Base-by-base conservation (phyloP, 1,140 invertebrate species). In the Palaemon carinicauda region DNA sequence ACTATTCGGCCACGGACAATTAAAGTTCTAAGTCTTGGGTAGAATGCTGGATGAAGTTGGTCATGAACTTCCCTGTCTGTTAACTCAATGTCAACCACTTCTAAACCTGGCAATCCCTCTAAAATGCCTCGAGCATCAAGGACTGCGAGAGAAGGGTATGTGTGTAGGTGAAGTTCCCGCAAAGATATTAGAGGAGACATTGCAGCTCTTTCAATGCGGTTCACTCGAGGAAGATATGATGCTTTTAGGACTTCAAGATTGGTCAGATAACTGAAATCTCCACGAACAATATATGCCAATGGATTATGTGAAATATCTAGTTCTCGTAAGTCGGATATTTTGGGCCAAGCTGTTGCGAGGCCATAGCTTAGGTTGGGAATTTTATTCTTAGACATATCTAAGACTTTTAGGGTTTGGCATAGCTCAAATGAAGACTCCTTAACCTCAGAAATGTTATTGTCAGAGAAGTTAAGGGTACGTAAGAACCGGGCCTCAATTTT, bases 401-500 rank as follows among this genome's bases (percentile, higher is more conserved):
- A 90, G 0, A 92, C 93, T 90, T 96, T 95, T 17, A 98, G 90
- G 60, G 97, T 92, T 4, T 95, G 96, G 0, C 96, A 94, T 17
- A 96, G 92, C 87, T 96, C 94, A 90, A 98, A 95, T 1, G 94
- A 93, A 81, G 93, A 93, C 9, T 94, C 92, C 21, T 93, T 92
- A 10, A 98, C 91, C 52, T 93, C 92, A 0, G 92, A 92, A 33
- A 98, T 94, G 69, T 94, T 93, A 90, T 98, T 98, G 41, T 93
- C 91, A 0, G 96, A 97, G 10, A 98, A 90, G 92, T 98, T 97
- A n/a, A 98, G 91, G 81, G 92, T 91, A 87, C 95, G 94, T 53
- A 98, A 92, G 90, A 98, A 98, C 9, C 97, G 96, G 33, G 96
- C 97, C 92, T 98, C 97, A 24, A 98, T 90, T 12, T 90, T 79